Percentiles rank a stretch among this genome's conserved stretches.
phyloP scores from a whole-genome alignment of 2,113 vertebrate species.

The Excalfactoria chinensis region DNA sequence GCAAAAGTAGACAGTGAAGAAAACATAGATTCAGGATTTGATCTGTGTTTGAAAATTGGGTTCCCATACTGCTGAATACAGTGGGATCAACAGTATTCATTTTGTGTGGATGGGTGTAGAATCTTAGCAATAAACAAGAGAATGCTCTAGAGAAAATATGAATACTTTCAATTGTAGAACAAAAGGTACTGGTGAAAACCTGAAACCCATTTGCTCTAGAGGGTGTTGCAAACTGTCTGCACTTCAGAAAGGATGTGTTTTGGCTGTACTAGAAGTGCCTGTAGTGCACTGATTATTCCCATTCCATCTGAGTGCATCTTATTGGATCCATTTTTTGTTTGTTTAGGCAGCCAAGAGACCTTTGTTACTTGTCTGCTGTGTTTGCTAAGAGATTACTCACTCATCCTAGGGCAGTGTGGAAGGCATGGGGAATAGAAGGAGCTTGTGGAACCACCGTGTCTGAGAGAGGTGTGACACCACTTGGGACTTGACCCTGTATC shows the following conservation, averaged over 20 bases:
- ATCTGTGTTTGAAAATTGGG: not conserved
- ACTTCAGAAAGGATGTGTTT: not conserved
- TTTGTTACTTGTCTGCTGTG: not conserved
- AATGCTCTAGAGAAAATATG: not conserved
- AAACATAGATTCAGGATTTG: not conserved
- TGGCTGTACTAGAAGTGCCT: not conserved
- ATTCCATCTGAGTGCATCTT: not conserved
- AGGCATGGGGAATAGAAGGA: not conserved
- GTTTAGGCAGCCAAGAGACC: not conserved
- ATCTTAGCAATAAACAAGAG: not conserved
- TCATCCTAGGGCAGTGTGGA: rapidly evolving
- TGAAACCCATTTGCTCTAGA: not conserved
- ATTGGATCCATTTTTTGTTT: not conserved
- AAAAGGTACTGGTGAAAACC: not conserved
- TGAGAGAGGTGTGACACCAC: rapidly evolving
- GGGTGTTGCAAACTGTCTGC: not conserved
- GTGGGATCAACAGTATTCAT: not conserved
- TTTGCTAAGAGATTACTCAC: not conserved
- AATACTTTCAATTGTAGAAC: not conserved
- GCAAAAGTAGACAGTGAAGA: not conserved
- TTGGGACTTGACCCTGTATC: rapidly evolving
- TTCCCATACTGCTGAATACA: not conserved
- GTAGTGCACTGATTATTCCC: not conserved
- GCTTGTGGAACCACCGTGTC: not conserved
- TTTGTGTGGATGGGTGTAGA: not conserved